These are phyloP conservation scores for Mellilla xanthometata DNA, from an alignment of 2,888 invertebrate genomes.

Conservation along the genomic window DNA sequence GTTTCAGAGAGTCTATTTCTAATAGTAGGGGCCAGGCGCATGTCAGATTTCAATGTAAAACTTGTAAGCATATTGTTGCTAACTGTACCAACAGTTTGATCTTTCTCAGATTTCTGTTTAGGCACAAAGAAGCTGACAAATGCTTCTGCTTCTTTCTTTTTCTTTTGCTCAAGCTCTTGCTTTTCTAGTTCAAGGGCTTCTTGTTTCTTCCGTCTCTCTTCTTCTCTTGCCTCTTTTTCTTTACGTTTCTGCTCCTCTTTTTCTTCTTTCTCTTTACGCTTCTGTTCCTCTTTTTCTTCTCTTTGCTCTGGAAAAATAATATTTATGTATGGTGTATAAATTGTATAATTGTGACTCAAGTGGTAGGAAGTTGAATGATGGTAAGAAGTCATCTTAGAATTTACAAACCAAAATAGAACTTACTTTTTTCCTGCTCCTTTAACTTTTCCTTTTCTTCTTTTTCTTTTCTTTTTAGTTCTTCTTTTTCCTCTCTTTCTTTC, in stretches of 20 bases:
- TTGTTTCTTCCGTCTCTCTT: conserved; percentile 84
- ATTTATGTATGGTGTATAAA: too few relatives aligned
- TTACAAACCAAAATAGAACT: conserved; percentile 16
- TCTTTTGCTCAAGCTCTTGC: conserved; percentile 88
- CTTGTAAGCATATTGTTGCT: conserved; percentile 68
- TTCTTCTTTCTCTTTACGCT: conserved; percentile 67
- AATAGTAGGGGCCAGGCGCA: conserved; percentile 91
- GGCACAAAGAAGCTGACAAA: conserved; percentile 92
- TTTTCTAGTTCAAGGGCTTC: conserved; percentile 84
- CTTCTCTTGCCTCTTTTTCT: conserved; percentile 80
- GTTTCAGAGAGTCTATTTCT: conserved; percentile 81
- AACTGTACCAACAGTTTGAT: conserved; percentile 52
- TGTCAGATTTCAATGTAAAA: conserved; percentile 89
- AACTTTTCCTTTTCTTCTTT: conserved; percentile 79
- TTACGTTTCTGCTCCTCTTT: conserved; percentile 76
- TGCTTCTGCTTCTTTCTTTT: conserved; percentile 89
- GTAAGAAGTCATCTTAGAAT: too few relatives aligned
- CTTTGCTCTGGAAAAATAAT: conserved; percentile 55
- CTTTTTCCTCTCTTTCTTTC: conserved; percentile 77
- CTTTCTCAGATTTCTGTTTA: conserved; percentile 77
- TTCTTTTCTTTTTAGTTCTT: conserved; percentile 75
- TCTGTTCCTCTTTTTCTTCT: conserved; percentile 70
- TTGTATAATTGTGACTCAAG: too few relatives aligned
- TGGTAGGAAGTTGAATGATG: too few relatives aligned
- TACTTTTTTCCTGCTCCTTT: conserved; percentile 81